Evolutionary conservation across 2,888 invertebrate species (phyloP).

Genomic region (Pandemis cinnamomeana): DNA sequence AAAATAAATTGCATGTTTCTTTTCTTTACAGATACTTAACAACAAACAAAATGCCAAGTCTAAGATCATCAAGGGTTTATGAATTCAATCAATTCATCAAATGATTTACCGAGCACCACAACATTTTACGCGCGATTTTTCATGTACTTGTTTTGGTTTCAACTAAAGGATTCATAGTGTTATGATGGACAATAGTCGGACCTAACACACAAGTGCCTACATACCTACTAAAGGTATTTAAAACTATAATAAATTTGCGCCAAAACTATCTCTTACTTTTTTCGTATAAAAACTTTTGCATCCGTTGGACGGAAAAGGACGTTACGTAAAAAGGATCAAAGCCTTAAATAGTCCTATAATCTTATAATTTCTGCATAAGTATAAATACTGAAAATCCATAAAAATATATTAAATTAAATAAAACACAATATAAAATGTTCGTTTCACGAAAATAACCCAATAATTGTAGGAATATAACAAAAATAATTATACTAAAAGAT

Average conservation of each 20-base stretch:
- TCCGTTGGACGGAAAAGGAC: conserved; percentile 41
- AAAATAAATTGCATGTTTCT: too few relatives aligned
- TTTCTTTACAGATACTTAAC: too few relatives aligned
- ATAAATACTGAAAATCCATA: conserved; percentile 35
- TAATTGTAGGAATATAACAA: conserved; percentile 41
- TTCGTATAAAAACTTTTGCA: conserved; percentile 27
- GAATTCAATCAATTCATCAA: too few relatives aligned
- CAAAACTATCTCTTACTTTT: conserved; percentile 18
- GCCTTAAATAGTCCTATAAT: conserved; percentile 18
- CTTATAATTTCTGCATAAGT: conserved; percentile 20
- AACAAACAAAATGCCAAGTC: too few relatives aligned
- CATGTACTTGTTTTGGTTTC: not conserved
- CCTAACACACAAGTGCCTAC: conserved; percentile 4
- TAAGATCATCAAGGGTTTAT: too few relatives aligned
- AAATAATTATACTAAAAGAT: conserved; percentile 44
- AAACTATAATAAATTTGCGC: conserved; percentile 29
- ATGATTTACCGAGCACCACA: too few relatives aligned
- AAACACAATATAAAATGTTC: conserved; percentile 54
- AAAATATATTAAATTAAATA: conserved; percentile 37
- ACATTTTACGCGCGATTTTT: not conserved
- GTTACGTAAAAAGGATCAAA: conserved; percentile 23
- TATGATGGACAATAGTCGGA: not conserved
- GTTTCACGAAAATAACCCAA: conserved; percentile 76
- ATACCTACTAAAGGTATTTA: not conserved
- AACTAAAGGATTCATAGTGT: not conserved